Evolutionary conservation across 2,888 invertebrate genomes (phyloP), one percentile per base, ranked within the genome.

Genomic region (Chaetogeoica ovagalla): DNA sequence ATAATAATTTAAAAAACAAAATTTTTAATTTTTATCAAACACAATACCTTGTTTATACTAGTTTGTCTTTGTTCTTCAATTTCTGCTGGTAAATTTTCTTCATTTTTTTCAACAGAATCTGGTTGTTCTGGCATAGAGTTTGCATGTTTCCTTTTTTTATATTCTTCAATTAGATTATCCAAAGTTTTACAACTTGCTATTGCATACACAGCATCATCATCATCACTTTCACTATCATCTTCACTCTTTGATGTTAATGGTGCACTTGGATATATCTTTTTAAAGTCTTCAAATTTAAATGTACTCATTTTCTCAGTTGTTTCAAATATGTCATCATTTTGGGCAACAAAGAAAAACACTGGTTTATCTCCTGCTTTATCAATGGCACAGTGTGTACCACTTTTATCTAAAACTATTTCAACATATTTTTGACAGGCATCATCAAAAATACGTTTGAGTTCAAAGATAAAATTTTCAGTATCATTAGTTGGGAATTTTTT

Each of bases 11-110:
- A n/a, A 30, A 55, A 1, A 30, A 30, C 4, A 30, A 30, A 57
- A 43, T 43, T 43, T 2, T 57, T 9, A n/a, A 37, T 82, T 85
- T 86, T 55, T 37, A 55, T 55, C n/a, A 63, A 65, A 30, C 13
- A 55, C 9, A 8, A 13, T 87, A 92, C 96, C 89, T 94, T 95
- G 83, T 92, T 91, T 82, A 95, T 93, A 84, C 95, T 94, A 70
- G 91, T 88, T 75, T 91, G 90, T 83, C 94, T 90, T 85, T 95
- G 94, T 84, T 93, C 92, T 84, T 94, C 94, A 79, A 95, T 93
- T 86, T 94, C 94, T 0, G 92, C 92, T 5, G 93, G 93, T 9
- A 93, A 81, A 52, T 83, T 90, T 2, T 92, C 91, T 84, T 92
- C 92, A 9, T 23, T 79, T 65, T 65, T 79, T 65, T 79, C 79